Evolutionary conservation across 2,888 invertebrate genomes (phyloP), one percentile per base, ranked within the genome.

Genomic region (Nomada fabriciana): DNA sequence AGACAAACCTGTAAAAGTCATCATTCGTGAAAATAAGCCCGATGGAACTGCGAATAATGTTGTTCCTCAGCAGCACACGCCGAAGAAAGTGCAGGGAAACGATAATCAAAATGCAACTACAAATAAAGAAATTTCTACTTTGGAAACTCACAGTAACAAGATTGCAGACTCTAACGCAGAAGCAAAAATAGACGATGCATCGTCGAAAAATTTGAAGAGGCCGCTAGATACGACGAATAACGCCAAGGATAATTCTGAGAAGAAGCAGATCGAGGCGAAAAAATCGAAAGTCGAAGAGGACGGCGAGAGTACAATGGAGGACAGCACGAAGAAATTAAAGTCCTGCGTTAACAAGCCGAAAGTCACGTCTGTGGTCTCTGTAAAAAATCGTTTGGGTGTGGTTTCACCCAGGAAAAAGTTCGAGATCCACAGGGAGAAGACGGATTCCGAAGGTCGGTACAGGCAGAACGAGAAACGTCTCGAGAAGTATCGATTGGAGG

Each of bases 291-390:
- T 76, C 0, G 65, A 80, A 0, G 81, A 94, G 81, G 83, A 90
- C 29, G 94, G 94, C 23, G 94, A 95, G 93, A 77, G 79, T 2
- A 75, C 79, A 1, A 63, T 69, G 3, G 82, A 82, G 10, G 86
- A 84, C 15, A 79, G 50, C 25, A 71, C 80, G 0, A 90, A 71
- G 18, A 91, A 88, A 65, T 52, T 93, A 0, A 93, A 91, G 25
- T 93, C 93, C 0, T 91, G 90, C 61, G 77, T 93, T 0, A 91
- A 90, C 59, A 94, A 93, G 71, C 94, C 94, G 23, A 91, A 85
- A 78, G 86, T 93, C 5, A 93, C 92, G 2, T 94, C 94, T 1
- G 92, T 93, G 0, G 92, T 94, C 0, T 92, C 93, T 3, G 91
- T 93, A 3, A 93, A 93, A 81, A 91, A 88, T 70, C 91, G 92